Base-by-base conservation (phyloP, 2,113 vertebrate genomes). In the Empidonax alnorum region DNA sequence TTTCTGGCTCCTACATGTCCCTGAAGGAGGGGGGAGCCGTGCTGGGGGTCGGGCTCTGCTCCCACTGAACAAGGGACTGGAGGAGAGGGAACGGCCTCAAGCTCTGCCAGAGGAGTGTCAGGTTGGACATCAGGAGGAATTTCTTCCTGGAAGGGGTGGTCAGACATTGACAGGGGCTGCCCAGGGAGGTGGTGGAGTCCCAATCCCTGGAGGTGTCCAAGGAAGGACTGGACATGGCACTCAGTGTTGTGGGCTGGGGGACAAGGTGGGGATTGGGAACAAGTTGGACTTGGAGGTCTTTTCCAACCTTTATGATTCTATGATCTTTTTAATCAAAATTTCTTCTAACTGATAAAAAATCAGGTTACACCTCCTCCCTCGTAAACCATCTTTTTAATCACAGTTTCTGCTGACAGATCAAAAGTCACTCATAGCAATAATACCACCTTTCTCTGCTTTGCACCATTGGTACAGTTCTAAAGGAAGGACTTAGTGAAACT, bases 51-150 rank as follows among this genome's bases (percentile, higher is more conserved):
- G 4, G 16, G 61, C 30, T 76, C 2, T 67, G 42, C 35, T 67
- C 20, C 6, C 42, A 30, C 44, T 20, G 30, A 25, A 67, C 83
- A 67, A 50, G 61, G 62, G 52, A 67, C 61, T 42, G 71, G 24
- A 66, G 2, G 16, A 73, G 33, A 59, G 44, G 35, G 6, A 86
- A 67, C 1, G 1, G 44, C 52, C 52, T 21, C 44, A 18, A 0
- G 10, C 2, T 58, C 31, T 0, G 3, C 15, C 42, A n/a, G 23
- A 4, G 6, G 9, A 47, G 12, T 23, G 0, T 58, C 50, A 69
- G 9, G 33, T 1, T 46, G 65, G 65, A n/a, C 3, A 62, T 0
- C 8, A n/a, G 73, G 2, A 53, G 3, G 7, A 61, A 46, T 62
- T 87, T 46, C 6, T 12, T 8, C 44, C 15, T 5, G 22, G 33